Evolutionary conservation across 2,797 vertebrate genomes (phyloP).

Genomic region (Gymnodraco acuticeps): DNA sequence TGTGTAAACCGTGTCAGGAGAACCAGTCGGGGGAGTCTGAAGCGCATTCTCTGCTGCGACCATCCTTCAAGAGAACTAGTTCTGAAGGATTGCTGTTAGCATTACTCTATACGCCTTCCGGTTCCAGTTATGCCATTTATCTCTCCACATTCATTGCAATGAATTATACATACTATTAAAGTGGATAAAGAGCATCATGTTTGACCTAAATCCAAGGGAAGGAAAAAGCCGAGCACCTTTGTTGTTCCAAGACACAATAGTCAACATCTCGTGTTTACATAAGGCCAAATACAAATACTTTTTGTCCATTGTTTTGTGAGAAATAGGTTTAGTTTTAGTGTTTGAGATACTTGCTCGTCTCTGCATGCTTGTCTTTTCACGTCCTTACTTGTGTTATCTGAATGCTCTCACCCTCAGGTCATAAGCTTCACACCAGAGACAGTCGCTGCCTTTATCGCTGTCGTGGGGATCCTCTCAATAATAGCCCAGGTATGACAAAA

Average conservation of each 20-base stretch:
- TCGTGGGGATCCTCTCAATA: conserved; percentile 94
- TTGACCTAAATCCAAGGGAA: conserved; percentile 36
- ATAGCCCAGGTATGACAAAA: conserved; percentile 88
- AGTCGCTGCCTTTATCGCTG: conserved; percentile 93
- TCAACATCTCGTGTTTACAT: conserved; percentile 3
- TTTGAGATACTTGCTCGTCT: neutral
- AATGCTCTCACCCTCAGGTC: conserved; percentile 81
- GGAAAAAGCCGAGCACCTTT: neutral
- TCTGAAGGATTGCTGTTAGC: neutral
- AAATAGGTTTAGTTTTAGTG: conserved; percentile 1
- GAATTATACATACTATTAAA: conserved; percentile 17
- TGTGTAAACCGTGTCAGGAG: conserved; percentile 39
- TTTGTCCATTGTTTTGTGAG: conserved; percentile 11
- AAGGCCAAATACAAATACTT: conserved; percentile 5
- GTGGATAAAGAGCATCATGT: conserved; percentile 11
- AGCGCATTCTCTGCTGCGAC: neutral
- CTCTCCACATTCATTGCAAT: conserved; percentile 8
- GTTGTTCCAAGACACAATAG: neutral
- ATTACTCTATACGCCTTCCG: conserved; percentile 11
- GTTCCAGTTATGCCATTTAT: conserved; percentile 4
- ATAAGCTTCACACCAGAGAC: conserved; percentile 92
- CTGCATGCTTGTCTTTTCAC: conserved; percentile 5
- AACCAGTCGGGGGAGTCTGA: conserved; percentile 61
- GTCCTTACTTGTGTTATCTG: conserved; percentile 45
- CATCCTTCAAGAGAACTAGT: neutral